Conservation (phyloP, 2,113 vertebrate genomes). For the Marmota flaviventris region DNA sequence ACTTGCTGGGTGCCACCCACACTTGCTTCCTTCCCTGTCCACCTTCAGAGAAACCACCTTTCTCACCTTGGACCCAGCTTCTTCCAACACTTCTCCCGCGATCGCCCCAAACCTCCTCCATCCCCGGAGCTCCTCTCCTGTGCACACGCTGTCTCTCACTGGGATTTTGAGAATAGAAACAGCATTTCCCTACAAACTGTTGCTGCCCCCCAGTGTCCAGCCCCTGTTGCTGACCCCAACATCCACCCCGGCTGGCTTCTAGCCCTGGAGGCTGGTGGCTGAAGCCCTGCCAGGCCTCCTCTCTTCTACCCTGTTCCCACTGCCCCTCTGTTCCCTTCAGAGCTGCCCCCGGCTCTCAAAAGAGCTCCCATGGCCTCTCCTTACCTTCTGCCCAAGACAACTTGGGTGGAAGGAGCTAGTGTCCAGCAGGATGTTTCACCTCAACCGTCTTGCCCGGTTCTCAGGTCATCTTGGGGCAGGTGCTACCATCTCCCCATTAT, state of each 20-base stretch:
- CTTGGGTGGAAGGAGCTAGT: not conserved
- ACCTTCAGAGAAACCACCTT: not conserved
- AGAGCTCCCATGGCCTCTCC: not conserved
- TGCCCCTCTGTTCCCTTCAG: no score
- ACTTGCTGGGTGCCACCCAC: no score
- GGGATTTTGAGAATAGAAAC: not conserved
- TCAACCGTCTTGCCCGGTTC: rapidly evolving
- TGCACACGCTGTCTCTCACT: not conserved
- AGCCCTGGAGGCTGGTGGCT: not conserved
- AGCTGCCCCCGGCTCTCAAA: not conserved
- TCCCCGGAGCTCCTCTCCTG: rapidly evolving
- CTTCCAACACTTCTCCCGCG: not conserved
- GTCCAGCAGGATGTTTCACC: not conserved
- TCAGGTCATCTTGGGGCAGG: no score
- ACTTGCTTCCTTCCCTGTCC: no score
- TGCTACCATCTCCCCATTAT: no score
- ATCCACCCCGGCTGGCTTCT: not conserved
- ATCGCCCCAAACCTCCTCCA: not conserved
- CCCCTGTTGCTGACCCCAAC: not conserved
- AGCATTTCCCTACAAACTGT: not conserved
- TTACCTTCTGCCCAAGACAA: not conserved
- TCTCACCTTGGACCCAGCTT: not conserved
- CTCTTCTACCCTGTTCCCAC: not conserved
- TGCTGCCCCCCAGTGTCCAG: not conserved
- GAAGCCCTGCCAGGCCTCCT: not conserved